A percentile compares a stretch with the other conserved stretches of the same genome.
These are phyloP conservation scores for Epizoanthus illoricatus DNA, from an alignment of 92 coral and sea anemone species.

Conservation along the genomic window DNA sequence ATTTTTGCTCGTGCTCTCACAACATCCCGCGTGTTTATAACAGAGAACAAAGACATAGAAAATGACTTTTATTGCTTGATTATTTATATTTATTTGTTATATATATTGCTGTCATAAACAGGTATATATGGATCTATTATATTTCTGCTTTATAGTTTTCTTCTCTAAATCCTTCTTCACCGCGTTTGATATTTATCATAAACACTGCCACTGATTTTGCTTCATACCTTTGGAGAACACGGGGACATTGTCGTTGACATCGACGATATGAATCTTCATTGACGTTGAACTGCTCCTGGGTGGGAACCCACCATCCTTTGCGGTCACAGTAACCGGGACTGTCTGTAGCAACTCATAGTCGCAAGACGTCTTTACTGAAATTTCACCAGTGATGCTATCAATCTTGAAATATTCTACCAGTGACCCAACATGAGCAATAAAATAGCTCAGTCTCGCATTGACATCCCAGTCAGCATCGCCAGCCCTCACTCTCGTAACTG, in stretches of 20 bases:
- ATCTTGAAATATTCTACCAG: slow-evolving; percentile 50
- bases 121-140: no score
- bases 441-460: slow-evolving; percentile 59
- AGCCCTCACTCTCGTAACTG: slow-evolving; percentile 65
- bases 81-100: no score
- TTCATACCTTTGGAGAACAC: slow-evolving; percentile 5
- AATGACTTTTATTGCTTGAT: no score
- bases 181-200: no score
- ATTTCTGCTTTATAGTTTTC: no score
- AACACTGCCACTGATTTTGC: background rate
- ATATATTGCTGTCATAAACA: no score
- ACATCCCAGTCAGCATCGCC: slow-evolving; percentile 58
- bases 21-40: no score
- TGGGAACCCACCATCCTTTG: slow-evolving; percentile 57
- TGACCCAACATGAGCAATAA: slow-evolving; percentile 34
- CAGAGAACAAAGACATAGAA: no score
- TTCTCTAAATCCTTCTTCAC: no score
- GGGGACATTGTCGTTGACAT: slow-evolving; percentile 65
- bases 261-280: slow-evolving; percentile 45
- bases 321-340: slow-evolving; percentile 43
- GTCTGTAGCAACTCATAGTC: slow-evolving; percentile 49
- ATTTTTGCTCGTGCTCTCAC: no score
- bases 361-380: slow-evolving; percentile 44
- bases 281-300: slow-evolving; percentile 44
- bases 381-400: slow-evolving; percentile 55